A percentile compares a stretch with the other conserved stretches of the same genome.
These are phyloP conservation scores for Cataglyphis livida DNA, from an alignment of 2,888 invertebrate species.

Conservation along the genomic window DNA sequence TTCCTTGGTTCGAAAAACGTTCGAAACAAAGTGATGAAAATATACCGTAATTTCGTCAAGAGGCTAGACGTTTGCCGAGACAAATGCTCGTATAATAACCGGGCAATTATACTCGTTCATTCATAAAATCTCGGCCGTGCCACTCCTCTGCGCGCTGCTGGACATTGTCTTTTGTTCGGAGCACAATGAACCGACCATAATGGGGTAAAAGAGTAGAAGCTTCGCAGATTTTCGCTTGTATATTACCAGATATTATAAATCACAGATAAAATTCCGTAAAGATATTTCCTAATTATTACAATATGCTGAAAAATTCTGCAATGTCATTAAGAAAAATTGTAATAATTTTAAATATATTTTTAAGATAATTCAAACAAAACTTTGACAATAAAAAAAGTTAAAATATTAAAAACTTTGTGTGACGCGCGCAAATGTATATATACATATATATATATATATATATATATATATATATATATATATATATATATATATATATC, in stretches of 20 bases:
- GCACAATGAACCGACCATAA: slow-evolving; percentile 69
- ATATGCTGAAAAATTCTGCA: slow-evolving; percentile 3
- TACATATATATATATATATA: neutral
- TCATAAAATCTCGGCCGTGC: slow-evolving; percentile 62
- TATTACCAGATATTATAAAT: slow-evolving; percentile 37
- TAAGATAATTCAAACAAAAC: neutral
- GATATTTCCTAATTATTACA: slow-evolving; percentile 25
- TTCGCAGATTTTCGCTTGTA: slow-evolving; percentile 45
- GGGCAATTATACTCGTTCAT: slow-evolving; percentile 69
- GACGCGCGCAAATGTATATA: neutral
- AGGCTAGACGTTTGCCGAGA: slow-evolving; percentile 43
- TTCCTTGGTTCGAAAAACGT: neutral
- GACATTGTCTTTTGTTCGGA: slow-evolving; percentile 70
- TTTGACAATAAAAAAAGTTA: slow-evolving; percentile 15
- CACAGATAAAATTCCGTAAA: slow-evolving; percentile 17
- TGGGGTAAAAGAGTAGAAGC: slow-evolving; percentile 58
- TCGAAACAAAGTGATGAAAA: neutral
- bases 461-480: neutral
- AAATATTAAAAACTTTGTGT: slow-evolving; percentile 1
- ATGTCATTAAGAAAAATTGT: neutral
- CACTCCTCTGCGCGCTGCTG: slow-evolving; percentile 34
- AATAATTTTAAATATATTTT: neutral
- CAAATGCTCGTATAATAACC: slow-evolving; percentile 61
- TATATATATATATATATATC: too few relatives aligned
- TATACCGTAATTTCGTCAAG: slow-evolving; percentile 49